phyloP scores from a whole-genome alignment of 2,113 vertebrate species.

The Sinocyclocheilus anophthalmus region DNA sequence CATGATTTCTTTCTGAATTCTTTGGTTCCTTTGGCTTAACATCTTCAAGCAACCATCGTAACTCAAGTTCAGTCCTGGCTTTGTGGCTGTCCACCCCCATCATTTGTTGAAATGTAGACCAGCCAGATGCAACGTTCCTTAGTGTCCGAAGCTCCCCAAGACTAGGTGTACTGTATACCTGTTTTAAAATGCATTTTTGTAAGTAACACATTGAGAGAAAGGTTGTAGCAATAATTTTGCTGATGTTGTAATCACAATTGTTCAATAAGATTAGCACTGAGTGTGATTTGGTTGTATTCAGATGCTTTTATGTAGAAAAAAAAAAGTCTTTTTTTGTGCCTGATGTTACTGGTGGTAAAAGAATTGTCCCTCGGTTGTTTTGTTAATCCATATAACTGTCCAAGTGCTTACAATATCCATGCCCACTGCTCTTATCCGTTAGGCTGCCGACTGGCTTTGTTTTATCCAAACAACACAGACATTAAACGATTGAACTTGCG shows the following conservation, averaged over 20 bases:
- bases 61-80: constrained; percentile 26
- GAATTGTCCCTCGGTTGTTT: constrained; percentile 55
- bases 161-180: constrained; percentile 30
- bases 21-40: constrained; percentile 4
- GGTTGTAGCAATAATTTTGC: constrained; percentile 69
- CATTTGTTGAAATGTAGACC: constrained; percentile 37
- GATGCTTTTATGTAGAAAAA: constrained; percentile 81
- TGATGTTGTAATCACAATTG: constrained; percentile 71
- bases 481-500: neutral
- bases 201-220: constrained; percentile 69
- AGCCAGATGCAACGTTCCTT: constrained; percentile 63
- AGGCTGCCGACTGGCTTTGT: neutral
- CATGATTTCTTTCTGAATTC: constrained; percentile 33
- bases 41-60: constrained; percentile 11
- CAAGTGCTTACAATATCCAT: neutral
- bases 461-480: neutral
- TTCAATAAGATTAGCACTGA: constrained; percentile 75
- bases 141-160: constrained; percentile 78
- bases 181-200: constrained; percentile 61
- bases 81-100: constrained; percentile 26
- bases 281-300: constrained; percentile 71
- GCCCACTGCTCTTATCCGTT: neutral
- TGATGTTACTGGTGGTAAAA: constrained; percentile 72
- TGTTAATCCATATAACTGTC: constrained; percentile 15
- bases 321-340: constrained; percentile 67